Percentiles rank a stretch among this genome's conserved stretches.
Conservation (phyloP, 2,113 vertebrate species). For the Rhabdornis inornatus region DNA sequence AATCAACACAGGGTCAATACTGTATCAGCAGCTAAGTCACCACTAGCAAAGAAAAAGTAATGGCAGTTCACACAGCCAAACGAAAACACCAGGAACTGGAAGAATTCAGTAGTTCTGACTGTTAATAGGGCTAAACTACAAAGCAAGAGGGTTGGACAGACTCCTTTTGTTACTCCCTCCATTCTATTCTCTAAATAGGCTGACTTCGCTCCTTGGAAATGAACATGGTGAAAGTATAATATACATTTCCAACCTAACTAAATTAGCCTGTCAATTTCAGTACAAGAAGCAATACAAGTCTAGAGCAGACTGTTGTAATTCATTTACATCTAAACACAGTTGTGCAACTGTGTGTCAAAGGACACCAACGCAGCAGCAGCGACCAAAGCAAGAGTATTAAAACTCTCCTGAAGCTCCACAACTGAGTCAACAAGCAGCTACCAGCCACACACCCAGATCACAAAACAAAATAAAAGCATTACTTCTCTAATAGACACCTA, state of each 20-base stretch:
- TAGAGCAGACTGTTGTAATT: neutral
- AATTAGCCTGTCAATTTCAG: neutral
- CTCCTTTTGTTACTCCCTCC: neutral
- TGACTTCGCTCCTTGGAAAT: neutral
- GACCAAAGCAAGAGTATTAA: neutral
- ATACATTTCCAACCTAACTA: neutral
- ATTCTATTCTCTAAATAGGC: neutral
- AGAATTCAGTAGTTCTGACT: neutral
- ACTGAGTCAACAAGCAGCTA: neutral
- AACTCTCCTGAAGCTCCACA: neutral
- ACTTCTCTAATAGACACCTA: neutral
- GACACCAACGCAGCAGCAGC: neutral
- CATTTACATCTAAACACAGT: neutral
- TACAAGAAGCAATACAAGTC: neutral
- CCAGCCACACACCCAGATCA: neutral
- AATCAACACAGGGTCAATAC: neutral
- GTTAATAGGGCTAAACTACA: neutral
- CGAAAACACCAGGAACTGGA: neutral
- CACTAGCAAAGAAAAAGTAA: neutral
- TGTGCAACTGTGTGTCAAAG: neutral
- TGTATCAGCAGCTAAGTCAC: neutral
- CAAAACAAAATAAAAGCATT: neutral
- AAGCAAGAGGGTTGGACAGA: neutral
- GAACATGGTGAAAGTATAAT: neutral
- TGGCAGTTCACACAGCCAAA: neutral